Conservation (phyloP, 1,140 invertebrate genomes). For the Drosophila saltans region DNA sequence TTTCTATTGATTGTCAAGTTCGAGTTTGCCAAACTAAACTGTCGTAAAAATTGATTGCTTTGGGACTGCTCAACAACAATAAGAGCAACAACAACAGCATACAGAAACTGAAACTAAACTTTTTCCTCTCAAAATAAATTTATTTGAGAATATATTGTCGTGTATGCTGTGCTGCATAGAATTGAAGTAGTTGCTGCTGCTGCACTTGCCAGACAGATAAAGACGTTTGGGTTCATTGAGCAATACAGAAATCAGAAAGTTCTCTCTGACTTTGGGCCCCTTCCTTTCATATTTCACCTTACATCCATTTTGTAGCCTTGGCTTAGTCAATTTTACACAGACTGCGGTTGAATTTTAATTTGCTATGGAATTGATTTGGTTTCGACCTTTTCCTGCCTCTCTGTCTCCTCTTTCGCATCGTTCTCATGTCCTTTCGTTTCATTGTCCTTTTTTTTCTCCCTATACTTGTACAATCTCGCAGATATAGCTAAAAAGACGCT, state of each 20-base stretch:
- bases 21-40: slow-evolving; percentile 46
- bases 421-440: not conserved
- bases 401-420: not conserved
- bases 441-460: not conserved
- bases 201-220: slow-evolving; percentile 42
- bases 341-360: slow-evolving; percentile 35
- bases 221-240: slow-evolving; percentile 45
- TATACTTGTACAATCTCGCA: not conserved
- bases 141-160: slow-evolving; percentile 48
- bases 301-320: slow-evolving; percentile 2
- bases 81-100: not conserved
- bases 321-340: slow-evolving; percentile 27
- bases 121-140: slow-evolving; percentile 44
- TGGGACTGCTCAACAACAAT: slow-evolving; percentile 6
- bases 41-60: slow-evolving; percentile 59
- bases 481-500: not conserved
- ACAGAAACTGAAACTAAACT: slow-evolving; percentile 5
- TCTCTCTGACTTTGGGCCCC: not conserved
- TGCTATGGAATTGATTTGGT: slow-evolving; percentile 41
- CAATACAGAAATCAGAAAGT: slow-evolving; percentile 31
- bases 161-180: slow-evolving; percentile 20
- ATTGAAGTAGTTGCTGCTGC: slow-evolving; percentile 38
- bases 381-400: not conserved
- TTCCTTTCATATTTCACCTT: not conserved
- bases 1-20: slow-evolving; percentile 58